A percentile compares a stretch with the other conserved stretches of the same genome.
These are phyloP conservation scores for Melanchra persicariae DNA, from an alignment of 2,888 invertebrate genomes.

Conservation along the genomic window DNA sequence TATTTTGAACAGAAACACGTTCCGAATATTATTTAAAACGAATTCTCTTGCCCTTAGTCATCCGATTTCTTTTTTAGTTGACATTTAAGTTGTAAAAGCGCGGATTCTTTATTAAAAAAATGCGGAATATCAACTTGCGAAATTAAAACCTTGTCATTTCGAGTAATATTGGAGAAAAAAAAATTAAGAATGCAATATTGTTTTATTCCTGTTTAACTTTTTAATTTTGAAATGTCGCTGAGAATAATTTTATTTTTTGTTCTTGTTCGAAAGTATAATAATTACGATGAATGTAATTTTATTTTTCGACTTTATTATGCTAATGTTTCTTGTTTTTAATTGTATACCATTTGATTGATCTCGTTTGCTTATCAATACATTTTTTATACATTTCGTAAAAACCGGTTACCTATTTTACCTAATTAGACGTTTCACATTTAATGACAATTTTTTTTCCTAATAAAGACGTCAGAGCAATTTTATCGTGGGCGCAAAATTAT, in stretches of 20 bases:
- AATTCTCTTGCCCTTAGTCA: constrained; percentile 66
- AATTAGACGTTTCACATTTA: constrained; percentile 46
- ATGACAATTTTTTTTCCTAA: constrained; percentile 13
- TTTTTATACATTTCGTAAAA: constrained; percentile 47
- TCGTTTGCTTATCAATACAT: constrained; percentile 56
- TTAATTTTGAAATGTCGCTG: constrained; percentile 52
- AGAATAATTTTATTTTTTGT: constrained; percentile 14
- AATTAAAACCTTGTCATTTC: constrained; percentile 59
- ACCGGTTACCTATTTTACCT: constrained; percentile 42
- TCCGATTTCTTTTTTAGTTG: constrained; percentile 66
- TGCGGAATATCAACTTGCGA: constrained; percentile 50
- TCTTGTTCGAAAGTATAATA: constrained; percentile 25
- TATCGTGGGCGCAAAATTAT: background rate
- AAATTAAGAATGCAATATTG: constrained; percentile 28
- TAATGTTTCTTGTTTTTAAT: constrained; percentile 53
- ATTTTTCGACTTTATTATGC: constrained; percentile 39
- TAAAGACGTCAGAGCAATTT: background rate
- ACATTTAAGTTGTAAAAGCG: constrained; percentile 64
- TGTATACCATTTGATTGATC: constrained; percentile 59
- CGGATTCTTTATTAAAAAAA: constrained; percentile 54
- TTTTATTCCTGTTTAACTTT: constrained; percentile 51
- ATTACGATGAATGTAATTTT: constrained; percentile 24
- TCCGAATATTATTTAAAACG: constrained; percentile 51
- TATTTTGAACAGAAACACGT: constrained; percentile 56
- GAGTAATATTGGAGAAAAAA: constrained; percentile 44